A percentile compares a stretch with the other conserved stretches of the same genome.
phyloP scores from a whole-genome alignment of 2,113 vertebrate species.

The Pangasianodon gigas region DNA sequence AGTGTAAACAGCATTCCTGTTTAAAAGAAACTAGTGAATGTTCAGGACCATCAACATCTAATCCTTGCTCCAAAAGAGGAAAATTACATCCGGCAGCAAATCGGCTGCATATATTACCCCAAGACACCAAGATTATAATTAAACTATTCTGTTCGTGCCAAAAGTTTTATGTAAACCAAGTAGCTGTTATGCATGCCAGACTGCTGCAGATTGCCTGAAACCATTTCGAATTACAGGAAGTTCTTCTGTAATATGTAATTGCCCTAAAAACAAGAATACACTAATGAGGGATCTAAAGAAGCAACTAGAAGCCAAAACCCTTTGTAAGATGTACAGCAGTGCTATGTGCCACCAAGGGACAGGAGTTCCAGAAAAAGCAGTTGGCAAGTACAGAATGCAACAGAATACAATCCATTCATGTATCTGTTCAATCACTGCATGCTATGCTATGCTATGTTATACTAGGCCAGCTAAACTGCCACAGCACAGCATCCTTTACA shows the following conservation, averaged over 20 bases:
- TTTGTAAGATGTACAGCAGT: not conserved
- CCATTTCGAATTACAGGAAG: not conserved
- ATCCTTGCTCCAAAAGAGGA: not conserved
- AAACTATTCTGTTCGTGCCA: constrained; percentile 5
- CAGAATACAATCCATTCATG: not conserved
- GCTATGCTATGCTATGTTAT: not conserved
- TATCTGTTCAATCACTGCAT: not conserved
- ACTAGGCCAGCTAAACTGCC: not conserved
- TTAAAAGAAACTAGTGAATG: not conserved
- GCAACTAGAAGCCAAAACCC: not conserved
- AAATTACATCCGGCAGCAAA: not conserved
- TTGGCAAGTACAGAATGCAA: not conserved
- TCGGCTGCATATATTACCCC: constrained; percentile 3
- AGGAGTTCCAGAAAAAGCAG: not conserved
- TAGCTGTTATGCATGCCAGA: not conserved
- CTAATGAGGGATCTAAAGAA: not conserved
- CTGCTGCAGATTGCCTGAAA: constrained; percentile 3
- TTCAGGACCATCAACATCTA: not conserved
- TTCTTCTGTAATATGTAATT: not conserved
- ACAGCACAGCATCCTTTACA: not conserved
- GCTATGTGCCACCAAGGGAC: not conserved
- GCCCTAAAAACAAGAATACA: not conserved
- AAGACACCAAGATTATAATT: constrained; percentile 21
- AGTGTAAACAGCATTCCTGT: not conserved
- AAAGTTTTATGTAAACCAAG: constrained; percentile 1